Conservation (phyloP, 2,888 invertebrate species). For the Ferdinandea cuprea region DNA sequence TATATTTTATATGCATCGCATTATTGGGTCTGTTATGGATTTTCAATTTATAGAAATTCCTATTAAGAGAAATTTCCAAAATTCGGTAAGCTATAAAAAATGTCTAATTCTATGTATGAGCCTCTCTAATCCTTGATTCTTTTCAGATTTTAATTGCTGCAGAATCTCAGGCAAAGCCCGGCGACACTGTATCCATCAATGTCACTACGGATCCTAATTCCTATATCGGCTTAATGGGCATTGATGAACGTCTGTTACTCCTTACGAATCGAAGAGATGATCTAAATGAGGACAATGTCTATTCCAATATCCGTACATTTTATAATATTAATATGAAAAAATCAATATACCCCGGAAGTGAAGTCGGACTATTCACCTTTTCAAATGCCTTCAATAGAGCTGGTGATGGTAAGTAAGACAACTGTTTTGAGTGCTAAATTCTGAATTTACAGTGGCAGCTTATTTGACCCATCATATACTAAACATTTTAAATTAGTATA, state of each 20-base stretch:
- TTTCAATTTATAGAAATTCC: conserved; percentile 1
- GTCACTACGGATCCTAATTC: conserved; percentile 91
- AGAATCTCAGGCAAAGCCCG: conserved; percentile 87
- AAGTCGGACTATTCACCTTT: conserved; percentile 80
- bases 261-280: conserved; percentile 86
- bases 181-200: conserved; percentile 88
- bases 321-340: conserved; percentile 83
- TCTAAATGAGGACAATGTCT: conserved; percentile 16
- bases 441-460: too few relatives aligned
- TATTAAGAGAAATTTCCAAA: conserved; percentile 3
- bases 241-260: conserved; percentile 89
- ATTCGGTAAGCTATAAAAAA: conserved; percentile 38
- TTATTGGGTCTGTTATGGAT: not conserved
- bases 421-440: too few relatives aligned
- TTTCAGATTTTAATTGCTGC: conserved; percentile 55
- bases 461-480: too few relatives aligned
- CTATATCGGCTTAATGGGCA: conserved; percentile 91
- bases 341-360: conserved; percentile 19
- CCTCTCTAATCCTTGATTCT: too few relatives aligned
- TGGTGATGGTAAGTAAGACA: conserved; percentile 8
- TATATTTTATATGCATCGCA: conserved; percentile 22
- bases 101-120: too few relatives aligned
- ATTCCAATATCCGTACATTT: conserved; percentile 14
- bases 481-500: too few relatives aligned
- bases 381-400: conserved; percentile 57